Base-by-base conservation (phyloP, 2,888 invertebrate genomes). In the Pachydiplax longipennis region DNA sequence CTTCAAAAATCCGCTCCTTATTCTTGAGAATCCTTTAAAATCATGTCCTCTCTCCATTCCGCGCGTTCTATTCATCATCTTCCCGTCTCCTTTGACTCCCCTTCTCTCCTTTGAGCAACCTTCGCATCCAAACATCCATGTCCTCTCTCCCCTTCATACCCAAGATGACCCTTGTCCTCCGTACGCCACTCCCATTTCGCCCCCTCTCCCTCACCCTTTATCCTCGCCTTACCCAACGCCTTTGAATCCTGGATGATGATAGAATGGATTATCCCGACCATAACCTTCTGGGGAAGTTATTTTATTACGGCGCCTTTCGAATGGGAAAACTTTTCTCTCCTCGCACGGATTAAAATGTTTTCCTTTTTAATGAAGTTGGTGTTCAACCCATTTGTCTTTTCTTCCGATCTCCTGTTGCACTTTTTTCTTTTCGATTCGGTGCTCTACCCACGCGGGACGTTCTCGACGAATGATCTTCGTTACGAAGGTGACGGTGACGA, bases 241-340 rank as follows among this genome's bases (percentile, higher is more conserved):
- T 87, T 87, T 87, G 87, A 87, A 65, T 87, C 61, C 87, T 35
- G 61, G 61, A 87, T 87, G 87, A 61, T 87, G 65, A 37, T 61
- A 87, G 87, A 87, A 87, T 87, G 87, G 87, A 87, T 87, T 87
- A 87, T 87, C 87, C 87, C 61, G 87, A 61, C 87, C 87, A 87
- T 87, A 87, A 87, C 87, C 87, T 87, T 87, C 87, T 87, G 87
- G 87, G 87, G 87, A 87, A 87, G 87, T 87, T 87, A 87, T 87
- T 87, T 87, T 87, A 87, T 87, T 87, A 87, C 87, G 61, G 61
- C 22, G 61, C 87, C 37, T 61, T 87, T 37, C 65, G 87, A 37
- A 87, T 87, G 87, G 61, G 87, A 37, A 87, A 87, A 87, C 58
- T 87, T 87, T 87, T 37, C 61, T 37, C n/a, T n/a, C 31, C 83